Evolutionary conservation across 1,140 invertebrate genomes (phyloP).

Genomic region (Leptopilina clavipes): DNA sequence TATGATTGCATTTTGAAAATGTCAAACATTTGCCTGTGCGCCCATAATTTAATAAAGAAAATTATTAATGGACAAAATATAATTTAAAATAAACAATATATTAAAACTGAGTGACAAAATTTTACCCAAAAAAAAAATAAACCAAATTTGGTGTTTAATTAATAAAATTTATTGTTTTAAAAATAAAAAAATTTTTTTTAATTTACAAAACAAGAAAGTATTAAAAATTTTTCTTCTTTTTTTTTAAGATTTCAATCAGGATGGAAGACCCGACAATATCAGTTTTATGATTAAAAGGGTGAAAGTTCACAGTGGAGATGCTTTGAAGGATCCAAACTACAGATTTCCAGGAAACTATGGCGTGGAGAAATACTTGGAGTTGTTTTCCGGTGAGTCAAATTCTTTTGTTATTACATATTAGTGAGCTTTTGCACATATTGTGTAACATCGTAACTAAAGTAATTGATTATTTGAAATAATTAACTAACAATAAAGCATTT

Average conservation of each 20-base stretch:
- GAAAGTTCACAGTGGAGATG: conserved; percentile 91
- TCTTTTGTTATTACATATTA: conserved; percentile 23
- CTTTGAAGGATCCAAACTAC: conserved; percentile 88
- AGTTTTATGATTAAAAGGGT: conserved; percentile 97
- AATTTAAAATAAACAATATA: no score
- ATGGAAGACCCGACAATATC: conserved; percentile 93
- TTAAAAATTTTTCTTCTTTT: no score
- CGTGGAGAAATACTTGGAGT: conserved; percentile 94
- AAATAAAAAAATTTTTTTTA: no score
- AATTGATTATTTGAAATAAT: conserved; percentile 49
- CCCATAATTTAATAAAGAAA: no score
- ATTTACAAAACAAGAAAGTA: no score
- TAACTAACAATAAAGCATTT: conserved; percentile 9
- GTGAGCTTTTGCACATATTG: conserved; percentile 41
- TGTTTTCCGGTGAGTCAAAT: conserved; percentile 87
- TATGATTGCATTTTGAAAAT: no score
- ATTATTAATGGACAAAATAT: no score
- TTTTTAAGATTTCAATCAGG: conserved; percentile 94
- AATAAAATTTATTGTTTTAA: no score
- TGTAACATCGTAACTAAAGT: conserved; percentile 52
- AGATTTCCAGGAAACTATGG: conserved; percentile 94
- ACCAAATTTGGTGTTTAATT: no score
- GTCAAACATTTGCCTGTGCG: no score
- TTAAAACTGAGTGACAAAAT: no score
- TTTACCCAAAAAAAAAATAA: no score